Evolutionary conservation across 2,113 vertebrate species (phyloP).

Genomic region (Hystrix cristata): DNA sequence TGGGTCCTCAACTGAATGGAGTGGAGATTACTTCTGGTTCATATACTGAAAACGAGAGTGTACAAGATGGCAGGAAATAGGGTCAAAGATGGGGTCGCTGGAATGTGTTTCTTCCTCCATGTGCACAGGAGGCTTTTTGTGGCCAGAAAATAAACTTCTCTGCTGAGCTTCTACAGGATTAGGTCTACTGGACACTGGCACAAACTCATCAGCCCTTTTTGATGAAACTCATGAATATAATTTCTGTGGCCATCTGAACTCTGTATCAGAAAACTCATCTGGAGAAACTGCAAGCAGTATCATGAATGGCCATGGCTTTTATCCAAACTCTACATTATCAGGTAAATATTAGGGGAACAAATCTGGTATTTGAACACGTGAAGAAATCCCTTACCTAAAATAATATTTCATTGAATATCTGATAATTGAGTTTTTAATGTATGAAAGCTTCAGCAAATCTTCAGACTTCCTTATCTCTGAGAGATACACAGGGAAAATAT

Average conservation of each 20-base stretch:
- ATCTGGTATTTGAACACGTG: not conserved
- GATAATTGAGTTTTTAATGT: conserved; percentile 31
- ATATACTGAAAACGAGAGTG: not conserved
- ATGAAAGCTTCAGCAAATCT: not conserved
- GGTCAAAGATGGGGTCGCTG: not conserved
- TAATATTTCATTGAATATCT: not conserved
- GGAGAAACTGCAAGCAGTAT: not conserved
- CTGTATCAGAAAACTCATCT: conserved; percentile 15
- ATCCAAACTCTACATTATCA: not conserved
- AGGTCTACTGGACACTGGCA: not conserved
- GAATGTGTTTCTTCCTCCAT: not conserved
- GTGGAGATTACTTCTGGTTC: too few species aligned
- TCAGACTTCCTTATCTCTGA: not conserved
- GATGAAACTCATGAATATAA: not conserved
- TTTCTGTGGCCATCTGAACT: not conserved
- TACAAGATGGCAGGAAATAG: not conserved
- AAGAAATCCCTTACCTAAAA: not conserved
- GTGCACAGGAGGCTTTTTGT: not conserved
- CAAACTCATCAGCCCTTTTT: not conserved
- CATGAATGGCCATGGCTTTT: not conserved
- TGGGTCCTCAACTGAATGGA: not conserved
- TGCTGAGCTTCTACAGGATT: not conserved
- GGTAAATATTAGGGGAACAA: not conserved
- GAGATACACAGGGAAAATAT: not conserved
- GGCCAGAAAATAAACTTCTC: not conserved